phyloP scores from a whole-genome alignment of 1,140 invertebrate genomes.

The Campoletis sonorensis region DNA sequence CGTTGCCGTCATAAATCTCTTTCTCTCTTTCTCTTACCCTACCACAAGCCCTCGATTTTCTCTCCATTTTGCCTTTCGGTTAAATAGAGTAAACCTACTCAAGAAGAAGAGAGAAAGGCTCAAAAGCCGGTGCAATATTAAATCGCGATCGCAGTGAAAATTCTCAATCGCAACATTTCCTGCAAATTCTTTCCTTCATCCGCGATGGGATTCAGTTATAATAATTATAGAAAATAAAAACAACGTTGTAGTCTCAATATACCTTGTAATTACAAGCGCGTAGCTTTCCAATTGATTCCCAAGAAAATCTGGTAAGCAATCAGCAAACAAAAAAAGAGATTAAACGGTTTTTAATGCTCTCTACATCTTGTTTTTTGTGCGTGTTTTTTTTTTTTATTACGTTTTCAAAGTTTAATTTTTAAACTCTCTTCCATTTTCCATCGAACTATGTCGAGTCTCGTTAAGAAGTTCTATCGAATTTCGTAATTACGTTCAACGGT shows the following conservation, averaged over 20 bases:
- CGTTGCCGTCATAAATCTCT: constrained; percentile 49
- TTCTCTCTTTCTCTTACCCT: constrained; percentile 40
- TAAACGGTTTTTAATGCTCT: background rate
- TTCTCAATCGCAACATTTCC: background rate
- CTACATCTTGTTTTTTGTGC: background rate
- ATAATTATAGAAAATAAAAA: constrained; percentile 8
- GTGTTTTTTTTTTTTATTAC: too few relatives aligned
- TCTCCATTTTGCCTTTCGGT: background rate
- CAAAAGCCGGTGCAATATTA: background rate
- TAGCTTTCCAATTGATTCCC: background rate
- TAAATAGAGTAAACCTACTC: background rate
- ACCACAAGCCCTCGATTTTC: constrained; percentile 1
- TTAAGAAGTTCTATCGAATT: too few relatives aligned
- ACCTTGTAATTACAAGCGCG: background rate
- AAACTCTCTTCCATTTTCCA: too few relatives aligned
- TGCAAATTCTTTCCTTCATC: background rate
- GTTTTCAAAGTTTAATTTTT: too few relatives aligned
- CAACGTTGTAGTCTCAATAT: background rate
- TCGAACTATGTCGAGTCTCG: too few relatives aligned
- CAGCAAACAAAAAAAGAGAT: background rate
- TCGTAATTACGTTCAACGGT: too few relatives aligned
- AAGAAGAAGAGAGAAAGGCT: background rate
- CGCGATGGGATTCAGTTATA: background rate
- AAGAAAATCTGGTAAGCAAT: background rate
- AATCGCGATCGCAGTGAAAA: background rate